Conservation (phyloP, 2,113 vertebrate genomes). For the Melanocharis versteri region DNA sequence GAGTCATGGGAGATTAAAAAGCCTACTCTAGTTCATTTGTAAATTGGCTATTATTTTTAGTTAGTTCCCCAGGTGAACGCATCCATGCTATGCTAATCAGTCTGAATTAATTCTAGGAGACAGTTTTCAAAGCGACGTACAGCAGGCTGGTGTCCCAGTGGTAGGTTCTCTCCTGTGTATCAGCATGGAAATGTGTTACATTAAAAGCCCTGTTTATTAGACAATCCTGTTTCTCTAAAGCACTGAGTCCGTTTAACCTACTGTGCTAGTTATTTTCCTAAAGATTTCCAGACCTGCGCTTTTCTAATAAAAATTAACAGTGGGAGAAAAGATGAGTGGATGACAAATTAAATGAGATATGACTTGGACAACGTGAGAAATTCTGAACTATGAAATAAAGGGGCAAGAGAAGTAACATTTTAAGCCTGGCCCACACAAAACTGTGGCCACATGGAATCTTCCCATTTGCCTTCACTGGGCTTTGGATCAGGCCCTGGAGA, state of each 20-base stretch:
- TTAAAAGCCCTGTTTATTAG: not conserved
- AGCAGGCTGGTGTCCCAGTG: not conserved
- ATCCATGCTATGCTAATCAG: conserved; percentile 9
- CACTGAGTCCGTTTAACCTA: not conserved
- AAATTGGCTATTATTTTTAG: conserved; percentile 47
- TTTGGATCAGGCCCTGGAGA: not conserved
- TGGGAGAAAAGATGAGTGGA: not conserved
- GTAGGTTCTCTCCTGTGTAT: not conserved
- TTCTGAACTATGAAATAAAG: not conserved
- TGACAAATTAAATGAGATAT: not conserved
- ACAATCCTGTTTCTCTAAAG: not conserved
- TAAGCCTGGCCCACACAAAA: not conserved
- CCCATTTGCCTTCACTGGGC: not conserved
- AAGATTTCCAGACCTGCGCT: not conserved
- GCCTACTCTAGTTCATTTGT: not conserved
- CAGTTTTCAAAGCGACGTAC: not conserved
- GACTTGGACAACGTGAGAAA: not conserved
- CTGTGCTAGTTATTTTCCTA: not conserved
- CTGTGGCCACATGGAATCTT: not conserved
- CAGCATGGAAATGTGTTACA: not conserved
- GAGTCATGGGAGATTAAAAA: conserved; percentile 7
- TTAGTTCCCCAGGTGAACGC: not conserved
- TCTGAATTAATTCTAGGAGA: conserved; percentile 26
- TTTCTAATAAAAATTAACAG: not conserved
- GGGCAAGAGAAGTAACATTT: not conserved